Evolutionary conservation across 2,888 invertebrate genomes (phyloP).

Genomic region (Cosmorhoe ocellata): DNA sequence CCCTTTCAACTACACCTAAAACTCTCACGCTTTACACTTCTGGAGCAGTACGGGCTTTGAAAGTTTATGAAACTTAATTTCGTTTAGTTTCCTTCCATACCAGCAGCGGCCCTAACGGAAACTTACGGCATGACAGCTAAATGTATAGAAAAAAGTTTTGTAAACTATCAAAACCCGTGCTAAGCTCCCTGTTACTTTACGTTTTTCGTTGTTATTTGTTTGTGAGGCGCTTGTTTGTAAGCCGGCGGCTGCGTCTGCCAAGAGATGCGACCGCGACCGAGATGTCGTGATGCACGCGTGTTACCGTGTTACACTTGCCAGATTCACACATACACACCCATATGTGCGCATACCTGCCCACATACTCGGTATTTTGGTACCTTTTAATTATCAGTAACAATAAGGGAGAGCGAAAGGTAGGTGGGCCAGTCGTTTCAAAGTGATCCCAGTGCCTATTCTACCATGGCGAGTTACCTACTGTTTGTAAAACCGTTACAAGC

Average conservation of each 20-base stretch:
- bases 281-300: conserved; percentile 31
- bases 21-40: no score
- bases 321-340: conserved; percentile 21
- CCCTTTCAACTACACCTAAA: conserved; percentile 6
- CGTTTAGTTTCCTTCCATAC: no score
- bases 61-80: no score
- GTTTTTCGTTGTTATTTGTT: conserved; percentile 28
- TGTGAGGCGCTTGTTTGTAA: conserved; percentile 21
- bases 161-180: no score
- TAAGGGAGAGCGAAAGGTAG: neutral
- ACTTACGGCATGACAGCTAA: no score
- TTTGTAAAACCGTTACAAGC: no score
- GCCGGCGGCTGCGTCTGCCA: conserved; percentile 43
- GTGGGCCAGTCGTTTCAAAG: neutral
- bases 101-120: no score
- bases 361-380: conserved; percentile 15
- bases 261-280: conserved; percentile 42
- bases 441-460: no score
- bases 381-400: conserved; percentile 11
- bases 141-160: no score
- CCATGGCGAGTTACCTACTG: no score
- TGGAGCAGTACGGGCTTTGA: no score
- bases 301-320: conserved; percentile 35
- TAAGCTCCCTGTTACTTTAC: no score
- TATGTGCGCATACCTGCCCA: conserved; percentile 1